phyloP scores from a whole-genome alignment of 2,113 vertebrate species.

The Heliornis fulica region DNA sequence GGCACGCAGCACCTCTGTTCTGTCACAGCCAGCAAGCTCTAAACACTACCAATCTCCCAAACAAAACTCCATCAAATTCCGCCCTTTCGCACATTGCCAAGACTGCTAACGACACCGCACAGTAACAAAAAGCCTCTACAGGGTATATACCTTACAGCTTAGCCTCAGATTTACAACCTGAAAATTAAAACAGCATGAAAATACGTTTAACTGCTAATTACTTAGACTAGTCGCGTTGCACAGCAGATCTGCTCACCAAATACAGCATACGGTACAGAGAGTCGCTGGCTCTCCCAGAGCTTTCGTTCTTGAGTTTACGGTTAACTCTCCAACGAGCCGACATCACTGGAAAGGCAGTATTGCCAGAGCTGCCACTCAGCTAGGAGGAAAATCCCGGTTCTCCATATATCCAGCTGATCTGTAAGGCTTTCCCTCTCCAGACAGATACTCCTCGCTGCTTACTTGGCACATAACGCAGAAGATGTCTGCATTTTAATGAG shows the following conservation, averaged over 20 bases:
- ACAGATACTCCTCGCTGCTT: neutral
- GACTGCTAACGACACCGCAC: neutral
- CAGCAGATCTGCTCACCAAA: conserved; percentile 79
- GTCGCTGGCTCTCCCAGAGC: conserved; percentile 74
- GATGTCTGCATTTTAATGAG: neutral
- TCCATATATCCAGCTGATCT: neutral
- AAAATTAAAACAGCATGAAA: neutral
- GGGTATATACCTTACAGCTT: neutral
- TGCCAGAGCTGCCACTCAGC: conserved; percentile 25
- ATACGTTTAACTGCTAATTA: neutral
- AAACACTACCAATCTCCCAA: neutral
- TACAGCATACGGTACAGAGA: conserved; percentile 84
- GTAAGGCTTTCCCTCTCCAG: neutral
- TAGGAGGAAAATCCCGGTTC: neutral
- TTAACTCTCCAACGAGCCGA: conserved; percentile 68
- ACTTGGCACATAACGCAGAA: neutral
- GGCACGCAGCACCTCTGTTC: neutral
- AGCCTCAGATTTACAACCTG: neutral
- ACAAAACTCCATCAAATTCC: neutral
- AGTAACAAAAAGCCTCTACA: neutral
- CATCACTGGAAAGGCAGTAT: conserved; percentile 46
- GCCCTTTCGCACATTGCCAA: neutral
- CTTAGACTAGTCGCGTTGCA: neutral
- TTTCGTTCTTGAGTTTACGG: conserved; percentile 51
- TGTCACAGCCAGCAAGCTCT: rapidly evolving